These are phyloP conservation scores for Scolopax rusticola DNA, from an alignment of 2,797 vertebrate species.

Conservation along the genomic window DNA sequence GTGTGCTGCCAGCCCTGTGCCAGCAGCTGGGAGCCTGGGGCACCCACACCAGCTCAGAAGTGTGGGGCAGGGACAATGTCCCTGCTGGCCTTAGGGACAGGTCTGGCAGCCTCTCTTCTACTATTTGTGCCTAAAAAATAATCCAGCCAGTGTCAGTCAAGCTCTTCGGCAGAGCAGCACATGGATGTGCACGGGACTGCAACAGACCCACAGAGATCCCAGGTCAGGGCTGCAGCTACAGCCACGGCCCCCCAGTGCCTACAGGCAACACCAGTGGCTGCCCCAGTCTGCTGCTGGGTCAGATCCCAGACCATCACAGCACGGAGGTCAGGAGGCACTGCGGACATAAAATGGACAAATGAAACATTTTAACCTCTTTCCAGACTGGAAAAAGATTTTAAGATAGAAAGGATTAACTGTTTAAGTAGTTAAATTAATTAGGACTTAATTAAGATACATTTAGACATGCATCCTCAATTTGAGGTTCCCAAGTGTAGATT, in stretches of 20 bases:
- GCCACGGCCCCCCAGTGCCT: rapidly evolving
- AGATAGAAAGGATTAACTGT: background rate
- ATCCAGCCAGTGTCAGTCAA: rapidly evolving
- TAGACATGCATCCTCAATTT: conserved; percentile 17
- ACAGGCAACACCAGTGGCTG: rapidly evolving
- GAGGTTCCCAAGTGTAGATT: conserved; percentile 21
- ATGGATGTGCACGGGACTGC: rapidly evolving
- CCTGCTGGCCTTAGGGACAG: background rate
- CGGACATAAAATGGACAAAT: background rate
- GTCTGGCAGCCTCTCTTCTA: background rate
- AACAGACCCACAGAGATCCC: rapidly evolving
- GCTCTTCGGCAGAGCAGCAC: rapidly evolving
- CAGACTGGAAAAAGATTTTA: background rate
- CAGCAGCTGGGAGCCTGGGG: background rate
- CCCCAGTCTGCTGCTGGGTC: background rate
- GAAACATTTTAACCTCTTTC: background rate
- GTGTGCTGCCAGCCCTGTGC: background rate
- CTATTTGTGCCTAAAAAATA: background rate
- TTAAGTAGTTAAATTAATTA: conserved; percentile 35
- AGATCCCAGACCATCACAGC: background rate
- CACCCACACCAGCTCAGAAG: rapidly evolving
- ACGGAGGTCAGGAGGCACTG: rapidly evolving
- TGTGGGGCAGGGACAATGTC: rapidly evolving
- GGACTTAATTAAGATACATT: conserved; percentile 39
- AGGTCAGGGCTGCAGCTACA: too few relatives aligned